A percentile compares a stretch with the other conserved stretches of the same genome.
phyloP scores from a whole-genome alignment of 1,140 invertebrate species.

The Eubasilissa regina region DNA sequence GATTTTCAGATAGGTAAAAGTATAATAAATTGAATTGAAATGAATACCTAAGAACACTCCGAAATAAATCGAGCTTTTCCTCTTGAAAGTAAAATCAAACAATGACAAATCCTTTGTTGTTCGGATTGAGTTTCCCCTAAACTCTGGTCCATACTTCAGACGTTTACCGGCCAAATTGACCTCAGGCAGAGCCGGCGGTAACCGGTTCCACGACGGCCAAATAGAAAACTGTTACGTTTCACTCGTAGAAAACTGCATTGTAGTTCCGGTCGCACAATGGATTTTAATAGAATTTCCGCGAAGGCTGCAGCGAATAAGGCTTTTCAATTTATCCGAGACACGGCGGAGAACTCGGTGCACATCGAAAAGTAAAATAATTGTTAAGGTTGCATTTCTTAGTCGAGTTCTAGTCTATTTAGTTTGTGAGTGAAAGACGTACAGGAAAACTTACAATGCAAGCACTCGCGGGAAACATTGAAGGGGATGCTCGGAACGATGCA shows the following conservation, averaged over 20 bases:
- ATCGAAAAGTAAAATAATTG: conserved; percentile 18
- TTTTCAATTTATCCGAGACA: conserved; percentile 39
- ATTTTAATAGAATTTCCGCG: conserved; percentile 36
- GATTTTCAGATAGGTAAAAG: too few species aligned
- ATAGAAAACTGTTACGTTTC: neutral
- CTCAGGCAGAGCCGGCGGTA: neutral
- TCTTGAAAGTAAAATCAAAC: too few species aligned
- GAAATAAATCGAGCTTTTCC: too few species aligned
- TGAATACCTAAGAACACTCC: too few species aligned
- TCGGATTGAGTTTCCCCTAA: too few species aligned
- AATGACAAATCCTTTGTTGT: too few species aligned
- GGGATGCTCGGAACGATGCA: neutral
- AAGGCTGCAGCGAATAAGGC: conserved; percentile 14
- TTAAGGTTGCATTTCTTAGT: conserved; percentile 33
- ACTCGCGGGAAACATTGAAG: conserved; percentile 27
- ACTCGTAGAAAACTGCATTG: conserved; percentile 1
- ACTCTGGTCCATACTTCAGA: neutral
- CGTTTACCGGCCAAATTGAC: neutral
- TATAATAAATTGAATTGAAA: too few species aligned
- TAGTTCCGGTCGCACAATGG: neutral
- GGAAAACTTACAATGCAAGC: conserved; percentile 34
- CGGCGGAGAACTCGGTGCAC: conserved; percentile 2
- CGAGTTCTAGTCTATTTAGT: conserved; percentile 32
- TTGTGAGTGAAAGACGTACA: conserved; percentile 6
- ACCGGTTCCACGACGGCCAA: neutral